phyloP scores from a whole-genome alignment of 2,888 invertebrate genomes.

The Calameuta idolon region DNA sequence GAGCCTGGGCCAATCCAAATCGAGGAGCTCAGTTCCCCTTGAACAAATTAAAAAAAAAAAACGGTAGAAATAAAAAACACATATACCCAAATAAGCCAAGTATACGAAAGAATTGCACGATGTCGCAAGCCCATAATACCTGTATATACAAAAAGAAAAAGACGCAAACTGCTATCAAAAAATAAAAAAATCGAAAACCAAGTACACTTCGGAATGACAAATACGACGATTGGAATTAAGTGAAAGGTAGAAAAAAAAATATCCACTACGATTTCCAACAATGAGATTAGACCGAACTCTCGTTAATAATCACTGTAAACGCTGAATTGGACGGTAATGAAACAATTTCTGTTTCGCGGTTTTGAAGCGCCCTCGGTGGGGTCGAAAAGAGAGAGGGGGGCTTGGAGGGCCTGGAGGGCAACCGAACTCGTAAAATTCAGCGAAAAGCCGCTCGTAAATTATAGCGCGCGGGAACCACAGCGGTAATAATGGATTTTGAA shows the following conservation, averaged over 20 bases:
- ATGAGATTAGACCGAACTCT: not conserved
- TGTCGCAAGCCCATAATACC: too few species aligned
- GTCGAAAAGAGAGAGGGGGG: too few species aligned
- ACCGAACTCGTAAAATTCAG: not conserved
- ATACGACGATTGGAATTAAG: too few species aligned
- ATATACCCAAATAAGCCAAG: not conserved
- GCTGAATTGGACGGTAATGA: not conserved
- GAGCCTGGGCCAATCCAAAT: not conserved
- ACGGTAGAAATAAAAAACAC: not conserved
- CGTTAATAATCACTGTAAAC: not conserved
- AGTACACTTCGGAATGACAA: too few species aligned
- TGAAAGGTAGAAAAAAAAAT: not conserved
- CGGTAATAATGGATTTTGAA: not conserved
- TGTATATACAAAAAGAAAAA: not conserved
- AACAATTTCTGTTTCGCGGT: not conserved
- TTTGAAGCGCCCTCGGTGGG: not conserved
- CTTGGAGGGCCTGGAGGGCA: not conserved
- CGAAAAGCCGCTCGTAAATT: not conserved
- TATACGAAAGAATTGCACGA: not conserved
- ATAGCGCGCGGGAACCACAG: not conserved
- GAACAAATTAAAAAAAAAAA: not conserved
- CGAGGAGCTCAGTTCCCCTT: not conserved
- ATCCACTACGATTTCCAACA: not conserved
- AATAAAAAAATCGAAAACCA: too few species aligned
- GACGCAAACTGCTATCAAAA: not conserved